Evolutionary conservation across 2,888 invertebrate genomes (phyloP), one percentile per base, ranked within the genome.

Genomic region (Chrysomela aeneicollis): DNA sequence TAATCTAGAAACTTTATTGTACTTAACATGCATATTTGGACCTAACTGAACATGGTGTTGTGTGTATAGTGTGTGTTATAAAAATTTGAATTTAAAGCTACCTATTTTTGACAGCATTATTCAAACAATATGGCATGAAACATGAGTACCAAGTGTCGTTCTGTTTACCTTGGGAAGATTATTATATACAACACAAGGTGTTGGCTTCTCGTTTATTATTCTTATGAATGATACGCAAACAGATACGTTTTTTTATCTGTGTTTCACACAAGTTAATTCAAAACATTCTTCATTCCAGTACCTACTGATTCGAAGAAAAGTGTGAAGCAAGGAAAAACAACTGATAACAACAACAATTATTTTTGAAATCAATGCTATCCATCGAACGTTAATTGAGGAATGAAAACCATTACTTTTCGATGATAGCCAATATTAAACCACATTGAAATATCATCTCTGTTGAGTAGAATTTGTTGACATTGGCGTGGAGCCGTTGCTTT

Each of bases 161-260:
- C 10, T 60, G 64, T 64, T 60, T 64, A 55, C 55, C 60, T 60
- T 64, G 46, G 26, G 10, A 59, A 37, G 55, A 64, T 64, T 50
- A 64, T 64, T 64, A 50, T 64, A 64, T 64, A 64, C 64, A 64
- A 55, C 15, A 54, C 60, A 55, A 64, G 64, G 64, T 64, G 59
- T 55, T 63, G 18, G 57, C 57, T 64, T 26, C 55, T 46, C 17
- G 53, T 51, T 60, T 60, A 49, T 63, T 53, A 59, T 60, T 26
- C 21, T 59, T 42, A 59, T 64, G 51, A 64, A 42, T 64, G 54
- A 60, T 60, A 35, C 49, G 17, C 42, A 42, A 42, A 42, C 42
- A 42, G 42, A 12, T n/a, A 10, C 12, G 35, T 35, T 42, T 42
- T 8, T 42, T 1, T 42, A 42, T 42, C 4, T 6, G 26, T 6